A percentile compares a stretch with the other conserved stretches of the same genome.
Evolutionary conservation across 2,888 invertebrate genomes (phyloP).

Genomic region (Ectropis crepuscularia): DNA sequence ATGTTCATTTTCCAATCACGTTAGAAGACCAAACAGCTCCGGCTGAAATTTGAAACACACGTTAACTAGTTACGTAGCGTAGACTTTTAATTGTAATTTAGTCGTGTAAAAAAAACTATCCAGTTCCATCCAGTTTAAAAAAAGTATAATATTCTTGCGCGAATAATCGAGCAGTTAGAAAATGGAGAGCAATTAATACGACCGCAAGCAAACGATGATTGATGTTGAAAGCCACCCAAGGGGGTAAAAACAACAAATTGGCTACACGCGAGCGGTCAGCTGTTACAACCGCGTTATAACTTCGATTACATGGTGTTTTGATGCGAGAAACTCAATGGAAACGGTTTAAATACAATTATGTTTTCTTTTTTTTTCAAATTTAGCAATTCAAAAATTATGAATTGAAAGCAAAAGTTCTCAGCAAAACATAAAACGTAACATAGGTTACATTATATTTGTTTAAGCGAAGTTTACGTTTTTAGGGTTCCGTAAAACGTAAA

Average conservation of each 20-base stretch:
- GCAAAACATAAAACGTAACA: too few species aligned
- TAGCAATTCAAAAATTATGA: not conserved
- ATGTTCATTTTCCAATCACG: too few species aligned
- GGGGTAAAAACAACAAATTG: constrained; percentile 25
- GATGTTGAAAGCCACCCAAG: constrained; percentile 12
- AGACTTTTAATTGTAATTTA: too few species aligned
- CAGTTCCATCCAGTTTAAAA: too few species aligned
- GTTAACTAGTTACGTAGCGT: too few species aligned
- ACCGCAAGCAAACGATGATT: constrained; percentile 14
- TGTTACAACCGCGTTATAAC: constrained; percentile 25
- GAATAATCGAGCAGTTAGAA: not conserved
- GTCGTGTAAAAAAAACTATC: too few species aligned
- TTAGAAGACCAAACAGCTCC: too few species aligned
- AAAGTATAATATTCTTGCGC: not conserved
- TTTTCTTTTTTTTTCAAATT: not conserved
- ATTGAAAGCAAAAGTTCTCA: too few species aligned
- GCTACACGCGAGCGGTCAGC: constrained; percentile 34
- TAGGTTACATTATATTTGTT: too few species aligned
- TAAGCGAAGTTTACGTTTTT: too few species aligned
- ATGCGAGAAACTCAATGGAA: constrained; percentile 31
- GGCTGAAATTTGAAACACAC: too few species aligned
- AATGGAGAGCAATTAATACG: constrained; percentile 14
- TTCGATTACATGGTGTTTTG: constrained; percentile 31
- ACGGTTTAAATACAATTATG: constrained; percentile 19
- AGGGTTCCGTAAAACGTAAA: too few species aligned